Base-by-base conservation (phyloP, 2,113 vertebrate species). In the Saguinus imperator region DNA sequence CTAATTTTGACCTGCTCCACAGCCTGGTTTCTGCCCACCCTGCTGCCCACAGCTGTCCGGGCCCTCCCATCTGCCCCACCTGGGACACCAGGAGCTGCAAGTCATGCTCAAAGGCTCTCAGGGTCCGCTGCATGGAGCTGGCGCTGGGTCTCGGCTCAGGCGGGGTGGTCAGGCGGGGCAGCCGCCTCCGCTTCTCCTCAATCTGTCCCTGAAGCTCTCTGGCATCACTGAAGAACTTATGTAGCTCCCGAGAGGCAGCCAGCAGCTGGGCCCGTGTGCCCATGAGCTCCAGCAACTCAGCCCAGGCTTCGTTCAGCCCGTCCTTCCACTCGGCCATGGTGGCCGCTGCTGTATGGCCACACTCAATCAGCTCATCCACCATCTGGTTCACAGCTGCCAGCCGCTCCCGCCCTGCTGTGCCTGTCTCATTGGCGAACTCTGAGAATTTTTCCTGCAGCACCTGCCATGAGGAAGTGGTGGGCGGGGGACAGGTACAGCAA, bases 241-340 rank as follows among this genome's bases (percentile, higher is more conserved):
- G 99, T 17, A 99, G 98, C 96, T 99, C 99, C 48, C 99, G 99
- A 0, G 99, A 99, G 4, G 99, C 99, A 0, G 99, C 99, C 45
- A 99, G 87, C 99, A 99, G 99, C 99, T 99, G 99, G 0, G 98
- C 99, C 2, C 99, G 97, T 0, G 99, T 99, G 98, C 99, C 99
- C 98, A 99, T 99, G 61, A 99, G 98, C 98, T 99, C 99, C 98
- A 99, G 98, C 8, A 99, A 98, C 89, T 99, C 99, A 0, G 99
- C 99, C 99, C 99, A 99, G 25, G 99, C 99, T 96, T 99, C 99
- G 0, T 99, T 99, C 95, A 99, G 99, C 0, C 99, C 99, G 0
- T 99, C 99, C 98, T 99, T 99, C 99, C 99, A 99, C 77, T 99
- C 99, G 0, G 99, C 99, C 52, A 99, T 99, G 97, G 99, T 99